These are phyloP conservation scores for Aphis gossypii DNA, from an alignment of 1,140 invertebrate genomes.

Conservation along the genomic window DNA sequence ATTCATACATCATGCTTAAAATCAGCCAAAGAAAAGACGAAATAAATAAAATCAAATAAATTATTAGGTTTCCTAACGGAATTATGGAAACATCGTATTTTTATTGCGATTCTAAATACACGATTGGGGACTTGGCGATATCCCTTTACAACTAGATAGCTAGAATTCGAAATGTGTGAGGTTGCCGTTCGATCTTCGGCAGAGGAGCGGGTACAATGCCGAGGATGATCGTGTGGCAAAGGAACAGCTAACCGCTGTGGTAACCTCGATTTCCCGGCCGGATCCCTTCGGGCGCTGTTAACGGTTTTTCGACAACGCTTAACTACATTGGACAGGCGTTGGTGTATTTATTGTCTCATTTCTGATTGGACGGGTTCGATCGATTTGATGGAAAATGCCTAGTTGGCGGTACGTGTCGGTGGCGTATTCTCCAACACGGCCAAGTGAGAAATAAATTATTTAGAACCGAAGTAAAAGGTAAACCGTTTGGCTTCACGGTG, in stretches of 20 bases:
- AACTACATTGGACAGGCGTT: not conserved
- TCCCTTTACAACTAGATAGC: slow-evolving; percentile 33
- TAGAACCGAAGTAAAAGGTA: not conserved
- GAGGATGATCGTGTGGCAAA: too few relatives aligned
- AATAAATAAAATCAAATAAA: not conserved
- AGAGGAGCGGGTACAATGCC: too few relatives aligned
- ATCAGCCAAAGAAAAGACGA: not conserved
- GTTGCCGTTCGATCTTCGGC: not conserved
- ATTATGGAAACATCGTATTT: not conserved
- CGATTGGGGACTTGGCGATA: not conserved
- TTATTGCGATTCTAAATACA: slow-evolving; percentile 21
- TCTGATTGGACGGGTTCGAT: not conserved
- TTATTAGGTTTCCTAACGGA: not conserved
- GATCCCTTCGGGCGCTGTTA: slow-evolving; percentile 22
- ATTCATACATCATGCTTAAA: not conserved
- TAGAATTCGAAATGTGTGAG: not conserved
- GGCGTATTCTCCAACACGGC: not conserved
- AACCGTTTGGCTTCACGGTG: not conserved
- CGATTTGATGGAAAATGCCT: slow-evolving; percentile 26
- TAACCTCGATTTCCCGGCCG: not conserved
- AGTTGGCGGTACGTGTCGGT: not conserved
- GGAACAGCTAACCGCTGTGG: not conserved
- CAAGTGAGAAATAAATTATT: not conserved
- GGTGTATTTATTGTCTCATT: slow-evolving; percentile 26
- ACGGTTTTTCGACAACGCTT: not conserved